Evolutionary conservation across 2,888 invertebrate species (phyloP), one percentile per base, ranked within the genome.

Genomic region (Pseudococcus longispinus): DNA sequence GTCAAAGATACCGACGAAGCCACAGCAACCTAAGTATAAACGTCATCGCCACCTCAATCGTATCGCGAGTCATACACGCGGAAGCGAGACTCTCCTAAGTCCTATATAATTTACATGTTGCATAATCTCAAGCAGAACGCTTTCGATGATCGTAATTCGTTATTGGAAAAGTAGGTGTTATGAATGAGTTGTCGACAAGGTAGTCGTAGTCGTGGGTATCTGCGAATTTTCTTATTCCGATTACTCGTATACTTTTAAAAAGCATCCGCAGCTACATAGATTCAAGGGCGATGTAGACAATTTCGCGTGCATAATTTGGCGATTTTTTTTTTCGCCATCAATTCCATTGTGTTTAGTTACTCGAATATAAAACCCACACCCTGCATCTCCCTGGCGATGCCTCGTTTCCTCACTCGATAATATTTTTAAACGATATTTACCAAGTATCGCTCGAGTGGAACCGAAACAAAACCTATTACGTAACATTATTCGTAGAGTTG

Each of bases 261-360:
- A 11, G 44, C 60, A 60, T 60, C 60, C 60, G 60, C 15, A 46
- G 20, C 2, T 65, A 20, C 11, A 5, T 18, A 15, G 51, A 70
- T 70, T 70, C 70, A 70, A 70, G 70, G 70, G 70, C 70, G 70
- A 26, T 65, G 3, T 70, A 20, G 29, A 70, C n/a, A n/a, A 51
- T 51, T 70, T 65, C 65, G 65, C 65, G 65, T 65, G 65, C 65
- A 15, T 13, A 26, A 65, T 37, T 37, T 26, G 26, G 65, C 65
- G 26, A 20, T 26, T 20, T 26, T 26, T 55, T 55, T 26, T 46
- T 37, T 46, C 13, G 13, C 13, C 15, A 46, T 46, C 37, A 6
- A 46, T 46, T 46, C 44, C 15, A 46, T 46, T 46, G 44, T 46
- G 44, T 46, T 46, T 46, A 46, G 13, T 13, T 15, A 46, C 15